These are phyloP conservation scores for Indicator indicator DNA, from an alignment of 2,113 vertebrate species.

Conservation along the genomic window DNA sequence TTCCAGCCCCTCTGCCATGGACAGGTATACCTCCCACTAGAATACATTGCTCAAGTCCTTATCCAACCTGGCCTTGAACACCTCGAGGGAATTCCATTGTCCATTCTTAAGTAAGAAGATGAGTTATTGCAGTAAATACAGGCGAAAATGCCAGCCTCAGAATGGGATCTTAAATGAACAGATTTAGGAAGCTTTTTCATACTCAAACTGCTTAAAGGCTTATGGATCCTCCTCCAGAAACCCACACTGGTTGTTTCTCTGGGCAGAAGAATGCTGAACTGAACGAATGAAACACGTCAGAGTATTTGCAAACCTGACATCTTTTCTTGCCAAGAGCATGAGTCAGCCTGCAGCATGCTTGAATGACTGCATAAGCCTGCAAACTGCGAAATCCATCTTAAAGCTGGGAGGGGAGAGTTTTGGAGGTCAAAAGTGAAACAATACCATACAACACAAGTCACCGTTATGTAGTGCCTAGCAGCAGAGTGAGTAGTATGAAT, in stretches of 20 bases:
- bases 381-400: conserved; percentile 22
- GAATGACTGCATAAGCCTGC: conserved; percentile 5
- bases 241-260: not conserved
- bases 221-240: not conserved
- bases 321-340: not conserved
- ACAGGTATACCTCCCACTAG: too few species aligned
- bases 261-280: not conserved
- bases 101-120: not conserved
- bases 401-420: not conserved
- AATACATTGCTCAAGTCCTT: too few species aligned
- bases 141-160: not conserved
- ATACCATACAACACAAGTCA: not conserved
- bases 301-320: not conserved
- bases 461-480: not conserved
- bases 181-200: not conserved
- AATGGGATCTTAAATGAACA: not conserved
- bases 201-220: not conserved
- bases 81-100: not conserved
- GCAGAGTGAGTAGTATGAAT: not conserved
- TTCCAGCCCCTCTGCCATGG: too few species aligned
- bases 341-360: not conserved
- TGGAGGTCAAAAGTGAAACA: conserved; percentile 12
- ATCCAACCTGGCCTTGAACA: too few species aligned
- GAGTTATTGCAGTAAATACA: not conserved
- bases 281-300: not conserved